Percentiles rank a stretch among this genome's conserved stretches.
Conservation (phyloP, 2,888 invertebrate genomes). For the Andricus curvator region DNA sequence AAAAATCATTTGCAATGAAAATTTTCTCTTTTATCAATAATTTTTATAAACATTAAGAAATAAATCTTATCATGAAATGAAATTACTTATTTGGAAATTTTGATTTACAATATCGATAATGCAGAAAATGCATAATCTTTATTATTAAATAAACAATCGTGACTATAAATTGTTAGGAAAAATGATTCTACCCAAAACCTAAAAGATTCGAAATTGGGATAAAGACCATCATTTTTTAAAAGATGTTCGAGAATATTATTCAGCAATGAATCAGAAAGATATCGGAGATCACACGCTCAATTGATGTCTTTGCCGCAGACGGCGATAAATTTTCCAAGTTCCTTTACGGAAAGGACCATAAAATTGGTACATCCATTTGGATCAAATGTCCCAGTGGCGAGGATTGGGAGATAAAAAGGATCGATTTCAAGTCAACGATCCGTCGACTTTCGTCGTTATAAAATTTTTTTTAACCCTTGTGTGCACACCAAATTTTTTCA, state of each 20-base stretch:
- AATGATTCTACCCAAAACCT: too few species aligned
- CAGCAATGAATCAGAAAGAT: constrained; percentile 5
- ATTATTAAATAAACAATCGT: too few species aligned
- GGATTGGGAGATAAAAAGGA: neutral
- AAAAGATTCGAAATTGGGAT: neutral
- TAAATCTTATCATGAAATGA: too few species aligned
- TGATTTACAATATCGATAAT: too few species aligned
- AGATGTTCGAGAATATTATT: constrained; percentile 2
- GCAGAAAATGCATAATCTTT: too few species aligned
- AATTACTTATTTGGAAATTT: too few species aligned
- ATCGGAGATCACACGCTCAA: constrained; percentile 2
- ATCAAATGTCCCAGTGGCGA: neutral
- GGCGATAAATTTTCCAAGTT: constrained; percentile 16
- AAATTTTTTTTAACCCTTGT: too few species aligned
- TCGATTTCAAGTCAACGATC: neutral
- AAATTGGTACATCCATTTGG: constrained; percentile 17
- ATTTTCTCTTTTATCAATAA: too few species aligned
- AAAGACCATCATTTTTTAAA: neutral
- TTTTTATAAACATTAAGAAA: too few species aligned
- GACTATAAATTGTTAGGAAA: neutral
- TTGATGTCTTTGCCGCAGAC: constrained; percentile 1
- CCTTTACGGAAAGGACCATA: constrained; percentile 4
- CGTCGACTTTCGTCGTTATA: neutral
- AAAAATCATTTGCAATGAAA: too few species aligned
- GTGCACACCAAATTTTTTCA: too few species aligned